Evolutionary conservation across 2,113 vertebrate species (phyloP), one percentile per base, ranked within the genome.

Genomic region (Toxostoma redivivum): DNA sequence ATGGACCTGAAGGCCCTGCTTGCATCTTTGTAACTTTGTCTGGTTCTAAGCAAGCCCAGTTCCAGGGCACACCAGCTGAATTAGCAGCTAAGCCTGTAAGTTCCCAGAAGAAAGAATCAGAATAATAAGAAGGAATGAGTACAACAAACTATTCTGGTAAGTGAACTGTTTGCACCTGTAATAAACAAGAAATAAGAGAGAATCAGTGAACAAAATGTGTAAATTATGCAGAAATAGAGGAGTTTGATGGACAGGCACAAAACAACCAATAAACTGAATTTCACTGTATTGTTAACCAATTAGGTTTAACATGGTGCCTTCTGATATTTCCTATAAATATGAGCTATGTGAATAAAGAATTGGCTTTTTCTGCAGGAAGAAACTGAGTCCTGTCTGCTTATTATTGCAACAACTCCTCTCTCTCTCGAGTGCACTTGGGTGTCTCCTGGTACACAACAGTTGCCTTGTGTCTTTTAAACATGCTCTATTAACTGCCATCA

Each of bases 401-500:
- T 6, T 35, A 23, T 9, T 35, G 21, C 33, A 22, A 57, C 56
- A 35, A 24, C 72, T 91, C 47, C 70, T 72, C 27, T 76, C 48
- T 78, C 12, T 79, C 78, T 66, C 51, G 15, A 82, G 82, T 25
- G 71, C 48, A 50, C 88, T 69, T 71, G 47, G 8, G 61, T 90
- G 80, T 77, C 87, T 86, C 88, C n/a, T 5, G 2, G 58, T 58
- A 74, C 44, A 66, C 66, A 96, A 78, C 81, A 89, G 47, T 88
- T 93, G 87, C 64, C 53, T 88, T 23, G 57, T 77, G 70, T 88
- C 84, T 96, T 84, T 89, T 81, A 81, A 95, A 35, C 76, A 83
- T 16, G 83, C 93, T 92, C 83, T 92, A 84, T 94, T 97, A 97
- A 90, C 74, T 95, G 88, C 81, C 88, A 91, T 85, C 95, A 86